Percentiles rank a stretch among this genome's conserved stretches.
These are phyloP conservation scores for Ctena decussata DNA, from an alignment of 2,888 invertebrate genomes.

Conservation along the genomic window DNA sequence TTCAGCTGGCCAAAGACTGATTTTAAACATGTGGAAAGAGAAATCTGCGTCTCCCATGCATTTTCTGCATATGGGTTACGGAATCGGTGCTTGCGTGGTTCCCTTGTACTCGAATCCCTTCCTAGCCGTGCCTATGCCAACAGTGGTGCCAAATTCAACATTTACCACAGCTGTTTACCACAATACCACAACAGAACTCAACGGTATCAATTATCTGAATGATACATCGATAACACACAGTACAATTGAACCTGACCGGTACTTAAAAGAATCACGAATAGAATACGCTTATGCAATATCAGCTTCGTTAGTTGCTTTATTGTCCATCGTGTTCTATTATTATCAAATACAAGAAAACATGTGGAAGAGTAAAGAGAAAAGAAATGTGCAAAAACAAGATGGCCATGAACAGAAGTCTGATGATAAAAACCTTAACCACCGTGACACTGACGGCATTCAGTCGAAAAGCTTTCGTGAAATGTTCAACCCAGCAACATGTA, in stretches of 20 bases:
- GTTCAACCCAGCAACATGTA: slow-evolving; percentile 70
- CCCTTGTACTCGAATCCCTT: slow-evolving; percentile 70
- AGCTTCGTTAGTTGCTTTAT: slow-evolving; percentile 39
- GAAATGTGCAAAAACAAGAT: neutral
- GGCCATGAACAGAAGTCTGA: neutral
- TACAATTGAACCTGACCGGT: neutral
- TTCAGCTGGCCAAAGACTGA: slow-evolving; percentile 71
- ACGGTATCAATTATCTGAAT: neutral
- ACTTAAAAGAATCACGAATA: slow-evolving; percentile 65
- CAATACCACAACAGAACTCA: neutral
- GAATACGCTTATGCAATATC: slow-evolving; percentile 71
- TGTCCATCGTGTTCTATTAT: slow-evolving; percentile 63
- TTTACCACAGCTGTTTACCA: neutral
- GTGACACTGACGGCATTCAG: neutral
- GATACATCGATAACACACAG: neutral
- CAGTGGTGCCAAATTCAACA: neutral
- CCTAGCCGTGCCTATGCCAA: slow-evolving; percentile 43
- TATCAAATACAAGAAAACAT: slow-evolving; percentile 53
- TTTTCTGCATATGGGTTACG: slow-evolving; percentile 73
- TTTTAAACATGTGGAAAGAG: slow-evolving; percentile 68
- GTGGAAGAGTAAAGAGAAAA: neutral
- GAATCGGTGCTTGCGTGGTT: slow-evolving; percentile 71
- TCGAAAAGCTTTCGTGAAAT: slow-evolving; percentile 23
- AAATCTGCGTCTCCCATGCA: slow-evolving; percentile 69
- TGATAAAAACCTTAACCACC: neutral